These are phyloP conservation scores for Nycticorax nycticorax DNA, from an alignment of 2,113 vertebrate genomes.

Conservation along the genomic window DNA sequence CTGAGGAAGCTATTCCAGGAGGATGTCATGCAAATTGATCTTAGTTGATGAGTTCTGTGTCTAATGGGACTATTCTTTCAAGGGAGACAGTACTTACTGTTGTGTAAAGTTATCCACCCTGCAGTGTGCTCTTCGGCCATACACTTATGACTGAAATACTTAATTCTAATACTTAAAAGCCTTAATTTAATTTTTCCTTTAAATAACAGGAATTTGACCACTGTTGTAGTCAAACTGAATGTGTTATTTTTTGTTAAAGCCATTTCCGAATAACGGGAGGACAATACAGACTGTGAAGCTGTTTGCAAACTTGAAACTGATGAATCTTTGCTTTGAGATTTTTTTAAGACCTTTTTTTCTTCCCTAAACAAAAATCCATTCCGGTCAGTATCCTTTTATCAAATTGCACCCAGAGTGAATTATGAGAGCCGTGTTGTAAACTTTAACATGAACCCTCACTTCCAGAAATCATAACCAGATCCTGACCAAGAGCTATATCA, in stretches of 20 bases:
- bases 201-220: neutral
- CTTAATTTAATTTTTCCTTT: neutral
- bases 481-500: neutral
- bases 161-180: neutral
- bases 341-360: neutral
- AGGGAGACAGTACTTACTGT: neutral
- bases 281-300: neutral
- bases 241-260: neutral
- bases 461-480: neutral
- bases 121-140: fast-evolving
- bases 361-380: neutral
- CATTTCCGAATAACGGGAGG: neutral
- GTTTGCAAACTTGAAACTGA: neutral
- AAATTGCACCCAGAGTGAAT: neutral
- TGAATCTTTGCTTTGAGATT: neutral
- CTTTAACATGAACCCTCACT: too few species aligned
- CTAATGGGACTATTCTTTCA: neutral
- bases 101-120: neutral
- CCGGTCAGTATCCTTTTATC: neutral
- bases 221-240: neutral
- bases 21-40: neutral
- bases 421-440: neutral
- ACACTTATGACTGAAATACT: neutral
- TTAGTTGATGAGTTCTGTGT: neutral
- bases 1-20: neutral